Evolutionary conservation across 2,113 vertebrate genomes (phyloP).

Genomic region (Pollachius pollachius): DNA sequence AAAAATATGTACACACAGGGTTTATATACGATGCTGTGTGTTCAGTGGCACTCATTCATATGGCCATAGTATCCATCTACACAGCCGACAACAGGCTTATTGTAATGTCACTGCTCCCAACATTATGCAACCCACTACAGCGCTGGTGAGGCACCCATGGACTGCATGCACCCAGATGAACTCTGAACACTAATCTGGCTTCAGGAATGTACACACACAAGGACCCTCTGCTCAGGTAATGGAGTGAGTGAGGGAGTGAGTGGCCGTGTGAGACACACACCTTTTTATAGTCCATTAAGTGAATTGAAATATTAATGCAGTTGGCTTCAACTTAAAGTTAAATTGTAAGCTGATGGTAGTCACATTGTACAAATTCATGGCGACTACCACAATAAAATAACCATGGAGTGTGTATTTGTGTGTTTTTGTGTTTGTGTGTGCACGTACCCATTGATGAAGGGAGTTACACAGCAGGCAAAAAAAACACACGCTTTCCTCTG

Average conservation of each 20-base stretch:
- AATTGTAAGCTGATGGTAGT: too few relatives aligned
- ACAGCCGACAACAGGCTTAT: neutral
- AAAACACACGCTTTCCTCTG: too few relatives aligned
- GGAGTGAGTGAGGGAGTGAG: neutral
- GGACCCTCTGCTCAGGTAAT: neutral
- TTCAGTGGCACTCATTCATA: neutral
- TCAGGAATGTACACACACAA: neutral
- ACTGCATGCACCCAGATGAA: neutral
- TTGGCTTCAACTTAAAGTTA: neutral
- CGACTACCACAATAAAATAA: too few relatives aligned
- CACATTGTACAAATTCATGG: too few relatives aligned
- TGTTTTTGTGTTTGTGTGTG: neutral
- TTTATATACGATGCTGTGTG: neutral
- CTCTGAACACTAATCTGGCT: neutral
- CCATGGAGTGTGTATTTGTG: neutral
- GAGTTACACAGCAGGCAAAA: too few relatives aligned
- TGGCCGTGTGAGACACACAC: too few relatives aligned
- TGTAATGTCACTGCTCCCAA: neutral
- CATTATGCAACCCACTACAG: neutral
- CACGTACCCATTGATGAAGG: too few relatives aligned
- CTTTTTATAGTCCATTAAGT: neutral
- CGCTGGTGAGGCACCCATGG: neutral
- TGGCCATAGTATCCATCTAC: neutral
- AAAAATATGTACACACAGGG: neutral
- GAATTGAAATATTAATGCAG: neutral